A percentile compares a stretch with the other conserved stretches of the same genome.
These are phyloP conservation scores for Pantherophis vulpinus DNA, from an alignment of 2,797 vertebrate genomes.

Conservation along the genomic window DNA sequence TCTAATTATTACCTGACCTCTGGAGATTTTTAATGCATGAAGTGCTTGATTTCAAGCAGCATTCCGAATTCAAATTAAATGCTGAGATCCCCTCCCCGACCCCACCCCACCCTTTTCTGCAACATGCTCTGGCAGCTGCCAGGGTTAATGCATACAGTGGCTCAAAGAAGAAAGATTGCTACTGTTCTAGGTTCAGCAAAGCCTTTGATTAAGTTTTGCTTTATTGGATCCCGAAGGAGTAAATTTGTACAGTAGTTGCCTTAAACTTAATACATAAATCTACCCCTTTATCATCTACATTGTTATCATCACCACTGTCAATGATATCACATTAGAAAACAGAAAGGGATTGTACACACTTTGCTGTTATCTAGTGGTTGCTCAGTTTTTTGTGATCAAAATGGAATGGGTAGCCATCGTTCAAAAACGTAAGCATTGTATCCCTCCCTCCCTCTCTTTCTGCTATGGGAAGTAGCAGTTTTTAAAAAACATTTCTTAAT, in stretches of 20 bases:
- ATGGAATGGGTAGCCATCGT: not conserved
- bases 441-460: not conserved
- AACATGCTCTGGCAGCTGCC: fast-evolving
- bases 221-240: not conserved
- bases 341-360: not conserved
- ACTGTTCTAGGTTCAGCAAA: conserved; percentile 6
- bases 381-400: not conserved
- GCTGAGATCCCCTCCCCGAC: not conserved
- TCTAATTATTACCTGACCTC: not conserved
- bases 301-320: not conserved
- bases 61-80: not conserved
- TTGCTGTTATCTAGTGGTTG: not conserved
- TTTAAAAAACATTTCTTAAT: conserved; percentile 20
- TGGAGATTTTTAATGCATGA: not conserved
- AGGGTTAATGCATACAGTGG: not conserved
- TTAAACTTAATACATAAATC: not conserved
- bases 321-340: not conserved
- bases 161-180: not conserved
- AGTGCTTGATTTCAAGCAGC: not conserved
- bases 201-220: not conserved
- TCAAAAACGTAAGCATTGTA: not conserved
- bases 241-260: fast-evolving
- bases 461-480: not conserved
- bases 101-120: not conserved
- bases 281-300: not conserved